Percentiles rank a stretch among this genome's conserved stretches.
These are phyloP conservation scores for Thaumatotibia leucotreta DNA, from an alignment of 1,140 invertebrate species.

Conservation along the genomic window DNA sequence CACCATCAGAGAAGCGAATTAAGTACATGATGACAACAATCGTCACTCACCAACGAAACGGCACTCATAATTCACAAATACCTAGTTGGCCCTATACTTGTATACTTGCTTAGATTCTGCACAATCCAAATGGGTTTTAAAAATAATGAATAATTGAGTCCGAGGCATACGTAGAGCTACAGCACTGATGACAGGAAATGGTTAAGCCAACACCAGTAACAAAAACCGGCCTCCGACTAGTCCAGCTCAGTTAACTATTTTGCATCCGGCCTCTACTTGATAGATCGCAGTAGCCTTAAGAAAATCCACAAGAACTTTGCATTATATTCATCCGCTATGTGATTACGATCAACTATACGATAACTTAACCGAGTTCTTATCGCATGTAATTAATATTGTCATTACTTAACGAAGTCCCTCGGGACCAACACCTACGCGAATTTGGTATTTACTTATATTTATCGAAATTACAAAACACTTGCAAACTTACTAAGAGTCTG, in stretches of 20 bases:
- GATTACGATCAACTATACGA: slow-evolving; percentile 10
- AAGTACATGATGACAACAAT: no score
- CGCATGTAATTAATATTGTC: neutral
- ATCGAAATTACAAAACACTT: no score
- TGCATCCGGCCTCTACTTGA: slow-evolving; percentile 35
- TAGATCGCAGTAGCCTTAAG: slow-evolving; percentile 21
- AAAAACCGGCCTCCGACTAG: slow-evolving; percentile 21
- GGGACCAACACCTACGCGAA: no score
- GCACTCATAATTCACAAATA: no score
- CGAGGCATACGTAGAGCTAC: neutral
- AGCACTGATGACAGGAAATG: slow-evolving; percentile 36
- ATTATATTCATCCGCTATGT: slow-evolving; percentile 5
- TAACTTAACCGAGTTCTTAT: neutral
- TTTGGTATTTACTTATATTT: no score
- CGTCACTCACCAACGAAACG: no score
- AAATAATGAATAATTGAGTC: neutral
- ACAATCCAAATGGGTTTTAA: neutral
- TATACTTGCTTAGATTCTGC: no score
- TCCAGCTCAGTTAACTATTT: slow-evolving; percentile 21
- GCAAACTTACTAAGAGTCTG: no score
- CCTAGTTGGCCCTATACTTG: no score
- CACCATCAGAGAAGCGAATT: no score
- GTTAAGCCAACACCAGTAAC: slow-evolving; percentile 23
- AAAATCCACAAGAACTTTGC: slow-evolving; percentile 12
- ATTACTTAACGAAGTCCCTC: neutral